Conservation (phyloP, 1,140 invertebrate genomes). For the Aphidius ervi region DNA sequence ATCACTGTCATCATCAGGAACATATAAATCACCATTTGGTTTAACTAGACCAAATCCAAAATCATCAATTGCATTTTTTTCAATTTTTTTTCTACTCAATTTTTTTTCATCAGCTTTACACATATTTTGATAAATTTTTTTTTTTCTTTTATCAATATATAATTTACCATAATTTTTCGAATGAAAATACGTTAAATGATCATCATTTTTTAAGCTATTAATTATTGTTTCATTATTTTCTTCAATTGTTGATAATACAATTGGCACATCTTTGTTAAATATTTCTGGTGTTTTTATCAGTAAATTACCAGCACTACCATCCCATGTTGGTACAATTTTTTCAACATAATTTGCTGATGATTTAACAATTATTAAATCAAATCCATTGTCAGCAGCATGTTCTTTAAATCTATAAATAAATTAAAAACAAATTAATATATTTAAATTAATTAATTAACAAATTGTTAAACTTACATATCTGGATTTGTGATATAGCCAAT, state of each 20-base stretch:
- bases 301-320: neutral
- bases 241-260: slow-evolving; percentile 21
- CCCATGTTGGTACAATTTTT: neutral
- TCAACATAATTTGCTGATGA: neutral
- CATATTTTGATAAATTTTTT: slow-evolving; percentile 26
- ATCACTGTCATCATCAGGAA: slow-evolving; percentile 18
- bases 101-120: slow-evolving; percentile 2
- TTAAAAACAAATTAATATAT: neutral
- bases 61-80: slow-evolving; percentile 22
- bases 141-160: slow-evolving; percentile 32
- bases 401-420: neutral
- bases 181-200: slow-evolving; percentile 36
- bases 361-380: slow-evolving; percentile 7
- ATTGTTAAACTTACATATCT: slow-evolving; percentile 35
- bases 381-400: neutral
- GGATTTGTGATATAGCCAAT: slow-evolving; percentile 40
- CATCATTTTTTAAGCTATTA: slow-evolving; percentile 24
- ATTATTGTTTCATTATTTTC: neutral
- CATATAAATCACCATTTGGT: slow-evolving; percentile 36
- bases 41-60: slow-evolving; percentile 36
- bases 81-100: neutral
- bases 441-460: neutral
- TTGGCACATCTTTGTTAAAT: slow-evolving; percentile 21
- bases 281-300: neutral
- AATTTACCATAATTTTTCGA: slow-evolving; percentile 29